Evolutionary conservation across 2,113 vertebrate genomes (phyloP).

Genomic region (Gymnogyps californianus): DNA sequence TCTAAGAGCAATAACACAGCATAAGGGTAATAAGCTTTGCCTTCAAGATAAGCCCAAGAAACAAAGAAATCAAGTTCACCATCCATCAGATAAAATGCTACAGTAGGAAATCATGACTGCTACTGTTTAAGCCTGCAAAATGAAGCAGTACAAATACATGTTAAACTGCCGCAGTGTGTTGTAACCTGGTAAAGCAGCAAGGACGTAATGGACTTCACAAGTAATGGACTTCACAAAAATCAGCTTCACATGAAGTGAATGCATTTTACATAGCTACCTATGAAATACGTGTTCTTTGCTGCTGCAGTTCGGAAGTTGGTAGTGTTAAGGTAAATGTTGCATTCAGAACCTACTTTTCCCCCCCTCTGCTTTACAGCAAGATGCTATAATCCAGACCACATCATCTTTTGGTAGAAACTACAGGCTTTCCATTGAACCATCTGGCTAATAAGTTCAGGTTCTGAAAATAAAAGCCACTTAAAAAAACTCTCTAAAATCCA

Average conservation of each 20-base stretch:
- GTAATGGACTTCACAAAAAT: background rate
- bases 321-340: background rate
- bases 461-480: background rate
- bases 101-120: background rate
- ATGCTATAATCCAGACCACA: background rate
- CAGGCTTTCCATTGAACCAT: background rate
- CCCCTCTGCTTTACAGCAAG: background rate
- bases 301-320: background rate
- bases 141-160: background rate
- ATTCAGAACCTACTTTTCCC: background rate
- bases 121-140: background rate
- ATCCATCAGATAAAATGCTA: background rate
- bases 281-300: background rate
- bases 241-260: background rate
- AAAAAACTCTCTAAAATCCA: background rate
- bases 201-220: background rate
- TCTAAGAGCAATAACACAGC: conserved; percentile 52
- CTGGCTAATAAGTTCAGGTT: background rate
- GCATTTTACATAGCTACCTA: background rate
- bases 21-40: background rate
- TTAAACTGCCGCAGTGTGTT: background rate
- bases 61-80: background rate
- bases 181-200: background rate
- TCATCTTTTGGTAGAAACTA: background rate
- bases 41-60: background rate